Conservation (phyloP, 2,888 invertebrate genomes). For the Ditula angustiorana region DNA sequence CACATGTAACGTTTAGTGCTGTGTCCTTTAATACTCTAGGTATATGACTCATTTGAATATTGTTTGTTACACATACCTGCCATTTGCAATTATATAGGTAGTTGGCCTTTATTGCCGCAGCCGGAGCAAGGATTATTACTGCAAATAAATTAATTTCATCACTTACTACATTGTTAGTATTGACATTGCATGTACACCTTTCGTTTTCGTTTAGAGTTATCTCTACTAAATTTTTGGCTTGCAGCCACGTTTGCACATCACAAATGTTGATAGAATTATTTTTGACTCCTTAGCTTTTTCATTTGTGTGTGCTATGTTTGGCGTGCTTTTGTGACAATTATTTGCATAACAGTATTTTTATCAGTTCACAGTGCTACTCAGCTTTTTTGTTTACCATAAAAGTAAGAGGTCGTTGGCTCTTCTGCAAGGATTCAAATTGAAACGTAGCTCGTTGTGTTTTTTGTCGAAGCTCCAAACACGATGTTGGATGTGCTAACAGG, state of each 20-base stretch:
- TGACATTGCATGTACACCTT: conserved; percentile 24
- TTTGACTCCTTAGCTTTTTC: conserved; percentile 2
- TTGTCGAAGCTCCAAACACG: conserved; percentile 9
- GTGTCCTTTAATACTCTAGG: conserved; percentile 28
- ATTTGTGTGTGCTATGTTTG: conserved; percentile 14
- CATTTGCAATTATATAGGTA: conserved; percentile 41
- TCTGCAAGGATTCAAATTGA: conserved; percentile 16
- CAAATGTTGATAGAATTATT: conserved; percentile 20
- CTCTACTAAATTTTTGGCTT: conserved; percentile 19
- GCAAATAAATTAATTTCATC: conserved; percentile 35
- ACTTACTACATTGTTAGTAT: conserved; percentile 39
- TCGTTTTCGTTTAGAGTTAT: conserved; percentile 23
- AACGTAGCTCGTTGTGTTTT: conserved; percentile 18
- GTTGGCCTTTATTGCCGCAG: conserved; percentile 44
- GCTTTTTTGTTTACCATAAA: conserved; percentile 7
- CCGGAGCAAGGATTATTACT: conserved; percentile 47
- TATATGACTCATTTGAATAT: conserved; percentile 44
- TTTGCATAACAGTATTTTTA: conserved; percentile 24
- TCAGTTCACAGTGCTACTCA: conserved; percentile 4
- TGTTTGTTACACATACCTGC: conserved; percentile 39
- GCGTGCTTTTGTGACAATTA: conserved; percentile 13
- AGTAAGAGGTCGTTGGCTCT: conserved; percentile 32
- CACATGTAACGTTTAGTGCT: conserved; percentile 13
- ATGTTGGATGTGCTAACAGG: conserved; percentile 21
- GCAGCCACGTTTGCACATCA: conserved; percentile 22